Conservation (phyloP, 2,888 invertebrate species). For the Microctonus aethiopoides region DNA sequence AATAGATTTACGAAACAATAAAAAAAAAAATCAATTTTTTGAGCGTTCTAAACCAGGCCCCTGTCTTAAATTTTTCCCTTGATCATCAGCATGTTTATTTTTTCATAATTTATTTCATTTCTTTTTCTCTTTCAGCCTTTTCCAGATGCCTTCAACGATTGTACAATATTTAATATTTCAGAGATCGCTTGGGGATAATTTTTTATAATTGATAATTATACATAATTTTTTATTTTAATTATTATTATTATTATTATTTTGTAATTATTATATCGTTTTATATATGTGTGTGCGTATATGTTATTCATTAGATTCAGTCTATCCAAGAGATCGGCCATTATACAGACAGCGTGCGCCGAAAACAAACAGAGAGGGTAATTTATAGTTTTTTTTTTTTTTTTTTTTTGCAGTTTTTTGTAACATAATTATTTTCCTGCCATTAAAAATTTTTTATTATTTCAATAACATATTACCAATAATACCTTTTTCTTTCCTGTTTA, state of each 20-base stretch:
- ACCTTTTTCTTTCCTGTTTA: not conserved
- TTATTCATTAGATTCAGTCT: slow-evolving; percentile 69
- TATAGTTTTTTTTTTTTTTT: slow-evolving; percentile 33
- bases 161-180: not conserved
- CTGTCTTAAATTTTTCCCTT: not conserved
- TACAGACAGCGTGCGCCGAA: slow-evolving; percentile 68
- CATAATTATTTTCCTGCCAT: slow-evolving; percentile 23
- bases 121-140: not conserved
- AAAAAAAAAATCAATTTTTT: too few relatives aligned
- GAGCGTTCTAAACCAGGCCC: too few relatives aligned
- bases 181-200: not conserved
- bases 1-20: too few relatives aligned
- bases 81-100: not conserved
- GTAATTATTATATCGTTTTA: slow-evolving; percentile 37
- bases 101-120: not conserved
- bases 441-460: slow-evolving; percentile 17
- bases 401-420: slow-evolving; percentile 14
- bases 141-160: not conserved
- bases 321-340: slow-evolving; percentile 68
- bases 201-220: not conserved
- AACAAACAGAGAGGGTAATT: slow-evolving; percentile 71
- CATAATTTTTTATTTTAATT: not conserved
- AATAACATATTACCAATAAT: slow-evolving; percentile 7
- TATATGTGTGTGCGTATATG: slow-evolving; percentile 44
- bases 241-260: slow-evolving; percentile 25